Evolutionary conservation across 30 jellyfish, hydroid and myxozoan genomes (phyloP).

Genomic region (Aurelia sp.): DNA sequence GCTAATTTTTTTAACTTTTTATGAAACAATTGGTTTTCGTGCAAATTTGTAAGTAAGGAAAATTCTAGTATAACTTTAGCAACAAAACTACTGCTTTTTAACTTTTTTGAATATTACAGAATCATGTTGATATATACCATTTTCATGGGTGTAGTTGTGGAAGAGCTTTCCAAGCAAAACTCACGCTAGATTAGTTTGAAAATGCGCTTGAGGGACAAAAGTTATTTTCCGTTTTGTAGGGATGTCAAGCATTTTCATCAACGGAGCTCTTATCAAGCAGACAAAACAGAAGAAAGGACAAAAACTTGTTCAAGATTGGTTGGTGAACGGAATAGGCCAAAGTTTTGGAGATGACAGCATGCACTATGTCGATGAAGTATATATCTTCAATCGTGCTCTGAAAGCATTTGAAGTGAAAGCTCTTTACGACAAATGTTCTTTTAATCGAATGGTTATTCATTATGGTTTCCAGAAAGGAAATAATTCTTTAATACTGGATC

Average conservation of each 20-base stretch:
- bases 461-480: conserved; percentile 97
- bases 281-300: conserved; percentile 74
- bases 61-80: too few relatives aligned
- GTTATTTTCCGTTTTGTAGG: conserved; percentile 45
- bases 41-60: too few relatives aligned
- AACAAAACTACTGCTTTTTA: too few relatives aligned
- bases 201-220: background rate
- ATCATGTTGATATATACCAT: too few relatives aligned
- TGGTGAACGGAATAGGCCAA: conserved; percentile 90
- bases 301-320: conserved; percentile 90
- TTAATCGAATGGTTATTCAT: conserved; percentile 96
- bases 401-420: conserved; percentile 76
- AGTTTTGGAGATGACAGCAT: conserved; percentile 93
- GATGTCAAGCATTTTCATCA: conserved; percentile 83
- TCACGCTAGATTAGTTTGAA: background rate
- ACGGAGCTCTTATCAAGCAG: conserved; percentile 87
- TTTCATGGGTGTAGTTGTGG: too few relatives aligned
- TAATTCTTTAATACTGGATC: conserved; percentile 81
- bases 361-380: conserved; percentile 94
- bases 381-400: conserved; percentile 85
- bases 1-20: too few relatives aligned
- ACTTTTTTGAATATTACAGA: too few relatives aligned
- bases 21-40: too few relatives aligned
- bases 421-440: conserved; percentile 76
- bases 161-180: background rate